Evolutionary conservation across 1,140 invertebrate genomes (phyloP).

Genomic region (Cydia amplana): DNA sequence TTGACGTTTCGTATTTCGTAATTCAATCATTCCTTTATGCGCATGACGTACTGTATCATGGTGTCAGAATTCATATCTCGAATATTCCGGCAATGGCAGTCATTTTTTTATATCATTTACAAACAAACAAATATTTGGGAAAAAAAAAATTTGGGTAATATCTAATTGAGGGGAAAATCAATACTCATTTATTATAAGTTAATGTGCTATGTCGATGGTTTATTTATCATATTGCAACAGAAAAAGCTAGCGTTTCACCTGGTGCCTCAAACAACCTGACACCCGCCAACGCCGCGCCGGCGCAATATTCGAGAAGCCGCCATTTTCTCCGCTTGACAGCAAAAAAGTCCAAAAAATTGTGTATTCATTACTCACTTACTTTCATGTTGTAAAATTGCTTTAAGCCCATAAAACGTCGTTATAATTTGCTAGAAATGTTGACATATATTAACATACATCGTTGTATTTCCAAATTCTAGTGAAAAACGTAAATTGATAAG

Average conservation of each 20-base stretch:
- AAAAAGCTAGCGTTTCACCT: not conserved
- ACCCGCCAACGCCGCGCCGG: constrained; percentile 19
- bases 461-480: not conserved
- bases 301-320: constrained; percentile 7
- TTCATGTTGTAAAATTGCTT: constrained; percentile 1
- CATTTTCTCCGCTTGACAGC: constrained; percentile 30
- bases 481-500: not conserved
- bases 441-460: not conserved
- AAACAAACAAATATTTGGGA: too few relatives aligned
- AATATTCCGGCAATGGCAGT: not conserved
- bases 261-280: not conserved
- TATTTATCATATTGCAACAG: not conserved
- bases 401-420: not conserved
- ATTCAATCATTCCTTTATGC: not conserved
- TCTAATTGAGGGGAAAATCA: too few relatives aligned
- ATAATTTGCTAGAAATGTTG: not conserved
- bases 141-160: too few relatives aligned
- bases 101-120: too few relatives aligned
- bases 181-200: too few relatives aligned
- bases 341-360: constrained; percentile 16
- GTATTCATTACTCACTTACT: not conserved
- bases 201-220: too few relatives aligned
- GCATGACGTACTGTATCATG: constrained; percentile 29
- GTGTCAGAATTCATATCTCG: not conserved
- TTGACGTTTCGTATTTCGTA: constrained; percentile 36